phyloP scores from a whole-genome alignment of 2,888 invertebrate species.

The Pyrrhosoma nymphula region DNA sequence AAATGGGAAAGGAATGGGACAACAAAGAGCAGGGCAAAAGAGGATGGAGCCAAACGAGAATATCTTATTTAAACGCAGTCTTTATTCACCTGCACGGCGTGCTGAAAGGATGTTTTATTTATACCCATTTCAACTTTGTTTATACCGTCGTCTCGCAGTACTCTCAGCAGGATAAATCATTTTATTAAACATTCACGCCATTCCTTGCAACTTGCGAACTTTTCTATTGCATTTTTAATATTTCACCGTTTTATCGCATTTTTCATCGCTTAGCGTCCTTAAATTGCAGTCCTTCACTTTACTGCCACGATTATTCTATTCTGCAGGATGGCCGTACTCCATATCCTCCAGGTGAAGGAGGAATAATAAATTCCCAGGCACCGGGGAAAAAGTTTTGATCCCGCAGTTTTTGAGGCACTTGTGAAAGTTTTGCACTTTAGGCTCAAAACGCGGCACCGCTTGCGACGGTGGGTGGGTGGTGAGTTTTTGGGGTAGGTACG shows the following conservation, averaged over 20 bases:
- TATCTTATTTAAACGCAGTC: neutral
- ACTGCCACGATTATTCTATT: conserved; percentile 29
- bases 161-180: conserved; percentile 3
- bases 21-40: neutral
- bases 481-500: conserved; percentile 32
- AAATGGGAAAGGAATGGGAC: neutral
- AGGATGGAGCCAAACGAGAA: neutral
- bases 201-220: neutral
- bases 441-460: neutral
- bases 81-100: neutral
- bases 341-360: conserved; percentile 50
- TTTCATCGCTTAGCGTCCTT: conserved; percentile 32
- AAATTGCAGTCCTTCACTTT: conserved; percentile 37
- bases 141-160: conserved; percentile 21
- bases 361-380: conserved; percentile 50
- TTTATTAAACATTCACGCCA: conserved; percentile 30
- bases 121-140: conserved; percentile 32
- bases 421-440: conserved; percentile 62
- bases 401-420: conserved; percentile 65
- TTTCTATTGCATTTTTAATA: conserved; percentile 27
- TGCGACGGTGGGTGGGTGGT: neutral
- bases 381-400: conserved; percentile 57
- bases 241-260: conserved; percentile 49
- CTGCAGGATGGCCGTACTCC: conserved; percentile 34
- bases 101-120: neutral